Base-by-base conservation (phyloP, 1,140 invertebrate genomes). In the Dysdera silvatica region DNA sequence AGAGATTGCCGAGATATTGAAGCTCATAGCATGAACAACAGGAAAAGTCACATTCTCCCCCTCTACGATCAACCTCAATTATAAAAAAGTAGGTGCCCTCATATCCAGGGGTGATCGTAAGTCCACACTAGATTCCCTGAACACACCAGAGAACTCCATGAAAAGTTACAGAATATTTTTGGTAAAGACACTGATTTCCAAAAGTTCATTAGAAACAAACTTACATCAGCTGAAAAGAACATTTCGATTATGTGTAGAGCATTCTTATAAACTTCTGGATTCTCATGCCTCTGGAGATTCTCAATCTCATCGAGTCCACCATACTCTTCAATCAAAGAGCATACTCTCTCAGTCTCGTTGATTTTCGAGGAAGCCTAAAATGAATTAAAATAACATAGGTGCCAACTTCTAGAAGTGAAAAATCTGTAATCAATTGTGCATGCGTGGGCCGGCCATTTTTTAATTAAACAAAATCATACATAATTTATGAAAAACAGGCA, bases 181-280 rank as follows among this genome's bases (percentile, higher is more conserved):
- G 12, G 23, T 16, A 47, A 47, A 8, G 20, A 7, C 14, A 10
- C 4, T 5, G 10, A 5, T 5, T 48, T 48, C 23, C 2, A 23
- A 1, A 18, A 3, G 31, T 18, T 31, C 10, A 31, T 10, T 2
- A 8, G 12, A n/a, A 5, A 56, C 29, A 5, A 33, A 43, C 43
- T 60, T 63, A 70, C 77, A 60, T 79, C 82, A 18, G 79, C 81
- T 52, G 80, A 79, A 73, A 95, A 96, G 76, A 84, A 96, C 0
- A 79, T 82, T 70, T 95, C 91, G 62, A 96, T 84, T 54, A 96
- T 85, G 55, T 80, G 77, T 56, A 84, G 82, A 7, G 86, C 83
- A 74, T 91, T 86, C 71, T 87, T 85, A 77, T 95, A 96, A 47
- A 97, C 83, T 71, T 87, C 79, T 68, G 83, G 82, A 76, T 87